A percentile compares a stretch with the other conserved stretches of the same genome.
phyloP scores from a whole-genome alignment of 2,113 vertebrate genomes.

The Alosa alosa region DNA sequence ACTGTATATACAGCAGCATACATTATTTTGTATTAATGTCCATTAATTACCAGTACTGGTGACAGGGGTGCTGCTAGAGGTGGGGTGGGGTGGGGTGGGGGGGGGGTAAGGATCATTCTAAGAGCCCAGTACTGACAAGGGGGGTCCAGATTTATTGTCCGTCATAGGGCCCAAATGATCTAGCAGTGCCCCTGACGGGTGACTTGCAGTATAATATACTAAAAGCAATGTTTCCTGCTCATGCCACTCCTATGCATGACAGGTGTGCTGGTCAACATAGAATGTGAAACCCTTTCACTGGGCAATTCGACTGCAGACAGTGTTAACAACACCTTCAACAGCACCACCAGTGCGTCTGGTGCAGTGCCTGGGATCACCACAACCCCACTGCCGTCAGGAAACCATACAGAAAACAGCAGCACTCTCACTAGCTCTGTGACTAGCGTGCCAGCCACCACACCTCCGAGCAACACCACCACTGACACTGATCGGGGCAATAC shows the following conservation, averaged over 20 bases:
- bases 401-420: neutral
- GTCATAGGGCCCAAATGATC: too few relatives aligned
- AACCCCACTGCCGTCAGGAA: neutral
- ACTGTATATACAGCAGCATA: too few relatives aligned
- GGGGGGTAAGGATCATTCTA: too few relatives aligned
- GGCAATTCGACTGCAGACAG: too few relatives aligned
- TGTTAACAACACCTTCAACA: neutral
- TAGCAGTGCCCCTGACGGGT: neutral
- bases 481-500: neutral
- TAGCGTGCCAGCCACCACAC: neutral
- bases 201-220: neutral
- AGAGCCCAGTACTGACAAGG: too few relatives aligned
- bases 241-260: neutral
- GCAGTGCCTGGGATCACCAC: neutral
- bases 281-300: neutral
- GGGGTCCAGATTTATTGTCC: too few relatives aligned
- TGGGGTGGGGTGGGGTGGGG: too few relatives aligned
- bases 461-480: neutral
- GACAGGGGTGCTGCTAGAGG: too few relatives aligned
- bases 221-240: neutral
- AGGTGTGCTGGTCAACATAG: neutral
- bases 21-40: too few relatives aligned
- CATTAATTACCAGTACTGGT: too few relatives aligned
- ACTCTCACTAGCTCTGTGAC: neutral
- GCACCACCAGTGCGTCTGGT: neutral